Base-by-base conservation (phyloP, 2,888 invertebrate genomes). In the Agrochola macilenta region DNA sequence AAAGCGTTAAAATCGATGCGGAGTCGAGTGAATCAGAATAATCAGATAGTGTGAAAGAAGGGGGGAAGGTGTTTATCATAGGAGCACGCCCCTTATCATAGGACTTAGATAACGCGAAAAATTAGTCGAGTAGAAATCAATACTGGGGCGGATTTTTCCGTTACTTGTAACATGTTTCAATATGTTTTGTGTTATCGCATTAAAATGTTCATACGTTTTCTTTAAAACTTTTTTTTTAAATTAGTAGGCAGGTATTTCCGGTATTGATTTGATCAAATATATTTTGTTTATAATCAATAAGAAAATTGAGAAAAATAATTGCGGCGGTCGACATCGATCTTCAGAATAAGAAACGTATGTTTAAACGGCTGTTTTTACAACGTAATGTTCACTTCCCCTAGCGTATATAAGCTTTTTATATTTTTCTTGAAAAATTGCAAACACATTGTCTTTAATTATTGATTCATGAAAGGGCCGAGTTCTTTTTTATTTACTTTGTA, bases 111-210 rank as follows among this genome's bases (percentile, higher is more conserved):
- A 96, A 95, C 91, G 93, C 79, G 88, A 91, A 94, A 87, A 94
- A 94, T 94, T 94, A 90, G 90, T 93, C 91, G 89, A 94, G 93
- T 93, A 92, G 87, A 94, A 96, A 96, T 96, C 96, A 94, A 96
- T 96, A 96, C 90, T 88, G 86, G 74, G 80, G 80, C 82, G 90
- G 84, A 91, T 84, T 92, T 93, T 92, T 92, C 92, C 91, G 83
- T 89, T 87, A 88, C 91, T 91, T 83, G 64, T 71, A 60, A 70
- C 73, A 69, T 43, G 52, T 73, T 74, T 57, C 60, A 46, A 58
- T 69, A 54, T 75, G 63, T 72, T 85, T 66, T 63, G 35, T n/a
- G 43, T 61, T 46, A 68, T 58, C 58, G 20, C 17, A 75, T 74
- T 82, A 74, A 79, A 79, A 69, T 65, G 20, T 66, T 66, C 23